Evolutionary conservation across 1,140 invertebrate species (phyloP).

Genomic region (Camponotus floridanus): DNA sequence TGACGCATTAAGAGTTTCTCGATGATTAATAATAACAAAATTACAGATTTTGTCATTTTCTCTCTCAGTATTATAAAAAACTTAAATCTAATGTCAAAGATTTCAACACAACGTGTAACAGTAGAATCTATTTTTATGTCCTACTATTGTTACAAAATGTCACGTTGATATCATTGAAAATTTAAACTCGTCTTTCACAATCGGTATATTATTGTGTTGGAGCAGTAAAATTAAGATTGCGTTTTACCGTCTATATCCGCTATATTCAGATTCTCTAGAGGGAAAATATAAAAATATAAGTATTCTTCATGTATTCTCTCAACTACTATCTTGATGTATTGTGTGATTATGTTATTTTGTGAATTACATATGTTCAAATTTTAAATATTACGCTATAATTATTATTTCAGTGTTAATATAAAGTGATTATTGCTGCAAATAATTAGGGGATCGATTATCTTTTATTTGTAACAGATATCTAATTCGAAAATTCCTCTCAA

Average conservation of each 20-base stretch:
- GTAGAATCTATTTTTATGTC: not conserved
- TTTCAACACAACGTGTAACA: not conserved
- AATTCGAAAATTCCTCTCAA: not conserved
- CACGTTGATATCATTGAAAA: not conserved
- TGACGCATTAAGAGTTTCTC: not conserved
- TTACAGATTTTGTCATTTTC: not conserved
- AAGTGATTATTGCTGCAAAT: not conserved
- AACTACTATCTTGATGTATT: not conserved
- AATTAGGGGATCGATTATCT: not conserved
- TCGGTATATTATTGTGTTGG: not conserved
- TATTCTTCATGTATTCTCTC: no score
- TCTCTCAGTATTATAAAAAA: not conserved
- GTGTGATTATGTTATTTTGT: not conserved
- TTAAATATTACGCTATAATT: not conserved
- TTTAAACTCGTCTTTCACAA: not conserved
- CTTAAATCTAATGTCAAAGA: no score
- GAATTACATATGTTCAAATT: not conserved
- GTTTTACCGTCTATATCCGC: no score
- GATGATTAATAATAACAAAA: not conserved
- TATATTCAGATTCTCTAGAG: no score
- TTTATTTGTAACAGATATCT: not conserved
- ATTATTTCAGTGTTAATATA: not conserved
- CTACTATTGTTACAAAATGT: not conserved
- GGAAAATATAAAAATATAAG: no score
- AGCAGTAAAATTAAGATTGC: no score